Evolutionary conservation across 2,113 vertebrate genomes (phyloP), one percentile per base, ranked within the genome.

Genomic region (Atherinomorus stipes): DNA sequence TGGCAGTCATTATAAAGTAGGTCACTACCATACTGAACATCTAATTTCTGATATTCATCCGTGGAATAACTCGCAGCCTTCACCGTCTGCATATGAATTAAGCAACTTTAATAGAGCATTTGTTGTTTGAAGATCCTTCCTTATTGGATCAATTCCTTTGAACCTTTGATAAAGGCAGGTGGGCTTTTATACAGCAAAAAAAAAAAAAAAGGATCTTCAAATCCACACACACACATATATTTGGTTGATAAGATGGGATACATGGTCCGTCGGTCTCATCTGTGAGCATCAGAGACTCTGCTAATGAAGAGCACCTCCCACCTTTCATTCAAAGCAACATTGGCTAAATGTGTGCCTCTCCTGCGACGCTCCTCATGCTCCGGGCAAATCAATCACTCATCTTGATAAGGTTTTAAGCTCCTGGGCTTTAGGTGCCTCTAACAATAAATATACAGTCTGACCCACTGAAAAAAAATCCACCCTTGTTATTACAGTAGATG

Each of bases 251-350:
- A 9, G 10, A 37, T 18, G 3, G 57, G 44, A 62, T 23, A 51
- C 44, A 51, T 34, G 11, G 34, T 4, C 51, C 49, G 78, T 71
- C 65, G 42, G 78, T 67, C 68, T 75, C 63, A 34, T 88, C 75
- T 84, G 50, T 11, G 21, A 67, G 74, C 89, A 80, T 91, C 87
- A 90, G 85, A 90, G 83, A 81, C 79, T 11, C 37, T 61, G 78
- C 57, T 92, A 87, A 91, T 91, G 80, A 88, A 90, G 64, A 86
- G 50, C 65, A 60, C 47, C 80, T 85, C 74, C 68, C 40, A 53
- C 72, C 69, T 84, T 89, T 83, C 74, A 85, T 76, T 86, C 85
- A 89, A 88, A 90, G 77, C 79, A 74, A 22, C 59, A 58, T 34
- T 12, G 60, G 66, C 83, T 82, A 54, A 71, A 81, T 60, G 25